Percentiles rank a stretch among this genome's conserved stretches.
Conservation (phyloP, 2,113 vertebrate species). For the Rissa tridactyla region DNA sequence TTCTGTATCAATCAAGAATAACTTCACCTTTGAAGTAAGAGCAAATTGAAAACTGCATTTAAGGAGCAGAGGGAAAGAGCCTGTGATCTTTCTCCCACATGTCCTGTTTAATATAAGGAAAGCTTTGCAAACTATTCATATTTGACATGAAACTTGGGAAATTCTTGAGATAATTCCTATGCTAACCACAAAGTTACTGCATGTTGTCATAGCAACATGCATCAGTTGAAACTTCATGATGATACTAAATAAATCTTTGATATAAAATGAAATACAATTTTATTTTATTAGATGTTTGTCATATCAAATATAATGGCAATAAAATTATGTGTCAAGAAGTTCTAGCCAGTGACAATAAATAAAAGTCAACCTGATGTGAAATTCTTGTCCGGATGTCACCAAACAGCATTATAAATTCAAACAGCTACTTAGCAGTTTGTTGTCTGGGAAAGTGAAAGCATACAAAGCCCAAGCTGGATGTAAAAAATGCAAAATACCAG, state of each 20-base stretch:
- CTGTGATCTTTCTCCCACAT: not conserved
- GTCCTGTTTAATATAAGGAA: not conserved
- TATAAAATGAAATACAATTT: conserved; percentile 1
- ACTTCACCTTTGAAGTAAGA: not conserved
- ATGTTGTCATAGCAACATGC: not conserved
- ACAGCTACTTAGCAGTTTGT: not conserved
- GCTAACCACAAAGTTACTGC: not conserved
- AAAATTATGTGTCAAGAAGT: not conserved
- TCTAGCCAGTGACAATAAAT: not conserved
- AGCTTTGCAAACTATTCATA: not conserved
- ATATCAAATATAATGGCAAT: not conserved
- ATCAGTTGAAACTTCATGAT: not conserved
- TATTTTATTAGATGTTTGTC: not conserved
- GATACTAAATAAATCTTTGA: not conserved
- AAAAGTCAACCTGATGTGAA: not conserved
- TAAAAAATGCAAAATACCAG: not conserved
- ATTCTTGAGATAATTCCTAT: not conserved
- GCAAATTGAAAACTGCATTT: not conserved
- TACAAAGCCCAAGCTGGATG: not conserved
- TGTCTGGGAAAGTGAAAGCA: not conserved
- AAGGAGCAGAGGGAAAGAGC: not conserved
- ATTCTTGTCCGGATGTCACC: not conserved
- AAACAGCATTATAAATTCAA: not conserved
- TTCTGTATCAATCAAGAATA: not conserved
- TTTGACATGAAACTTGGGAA: not conserved